Base-by-base conservation (phyloP, 2,113 vertebrate species). In the Cyphomyrus plagiostoma region DNA sequence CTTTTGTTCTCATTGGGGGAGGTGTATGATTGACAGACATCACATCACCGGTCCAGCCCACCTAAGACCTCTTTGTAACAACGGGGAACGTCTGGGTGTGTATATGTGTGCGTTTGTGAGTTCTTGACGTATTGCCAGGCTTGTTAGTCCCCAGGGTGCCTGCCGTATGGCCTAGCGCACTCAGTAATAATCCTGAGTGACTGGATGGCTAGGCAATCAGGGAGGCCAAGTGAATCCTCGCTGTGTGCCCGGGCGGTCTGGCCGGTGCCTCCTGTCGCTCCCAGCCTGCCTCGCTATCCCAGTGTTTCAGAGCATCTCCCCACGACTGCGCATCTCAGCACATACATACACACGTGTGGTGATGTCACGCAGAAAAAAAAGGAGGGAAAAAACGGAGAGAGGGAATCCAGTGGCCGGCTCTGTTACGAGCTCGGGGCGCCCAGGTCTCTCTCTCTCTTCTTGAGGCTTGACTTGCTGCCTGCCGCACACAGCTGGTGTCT, bases 191-290 rank as follows among this genome's bases (percentile, higher is more conserved):
- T 42, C 35, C 88, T 88, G 90, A 46, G 82, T 6, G 17, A 88
- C 91, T 90, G 90, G 90, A 85, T 91, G 93, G 89, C 90, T 92
- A 89, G 17, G 74, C 84, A 62, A 89, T 90, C 49, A 30, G 53
- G 89, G 10, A 66, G 82, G 70, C 30, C 23, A 26, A 56, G n/a
- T 92, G 1, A 0, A 80, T 89, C 92, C 89, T 35, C 84, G 56
- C 46, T 70, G 62, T 30, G 26, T 70, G 62, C 26, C 62, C 7
- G 74, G 4, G 35, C 17, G 5, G 74, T 1, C 13, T 19, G 35
- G 35, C 17, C 42, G 74, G 6, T 19, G 35, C 35, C 17, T 39
- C 70, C 70, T 77, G 70, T 77, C 15, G 30, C 70, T 77, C 30
- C 10, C n/a, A 8, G 21, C 19, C 56, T n/a, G 3, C 62, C 62